Base-by-base conservation (phyloP, 2,113 vertebrate species). In the Casuarius casuarius region DNA sequence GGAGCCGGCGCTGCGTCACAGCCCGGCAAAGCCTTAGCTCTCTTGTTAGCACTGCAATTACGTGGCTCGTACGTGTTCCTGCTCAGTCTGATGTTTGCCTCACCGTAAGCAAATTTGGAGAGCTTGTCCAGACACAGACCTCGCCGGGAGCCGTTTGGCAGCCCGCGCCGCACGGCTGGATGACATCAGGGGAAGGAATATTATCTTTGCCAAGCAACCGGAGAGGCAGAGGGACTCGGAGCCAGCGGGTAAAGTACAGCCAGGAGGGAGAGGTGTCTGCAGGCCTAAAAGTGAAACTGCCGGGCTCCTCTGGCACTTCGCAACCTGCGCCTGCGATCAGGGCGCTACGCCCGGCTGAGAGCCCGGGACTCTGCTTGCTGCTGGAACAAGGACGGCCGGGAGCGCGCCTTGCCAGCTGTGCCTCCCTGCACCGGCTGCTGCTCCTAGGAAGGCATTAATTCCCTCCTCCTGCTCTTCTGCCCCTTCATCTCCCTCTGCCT, bases 291-390 rank as follows among this genome's bases (percentile, higher is more conserved):
- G 48, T 5, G 63, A 49, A 49, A 6, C 42, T 6, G 15, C 21
- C 5, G 40, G 77, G 40, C 28, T 63, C 93, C 63, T 54, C 35
- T 0, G 5, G 5, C 0, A 0, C 6, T 74, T 40, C 7, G 49
- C 31, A 8, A 6, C 29, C 0, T 0, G 1, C 4, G 16, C 3
- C 1, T 3, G 38, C 0, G 7, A 17, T 2, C 22, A 52, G 49
- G 52, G 29, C 0, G 3, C 3, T 15, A 65, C 16, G 19, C n/a
- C 58, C 44, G 3, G 38, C 0, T 2, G 14, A 12, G 19, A 79
- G 48, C n/a, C 16, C 1, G 4, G 59, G 15, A 1, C 10, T 22
- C 54, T 46, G 58, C 10, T n/a, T 17, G 35, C 0, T 5, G 38
- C 3, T 68, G 84, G 44, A 17, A 20, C 2, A 3, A 82, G n/a